Base-by-base conservation (phyloP, 2,797 vertebrate species). In the Spea hammondii region DNA sequence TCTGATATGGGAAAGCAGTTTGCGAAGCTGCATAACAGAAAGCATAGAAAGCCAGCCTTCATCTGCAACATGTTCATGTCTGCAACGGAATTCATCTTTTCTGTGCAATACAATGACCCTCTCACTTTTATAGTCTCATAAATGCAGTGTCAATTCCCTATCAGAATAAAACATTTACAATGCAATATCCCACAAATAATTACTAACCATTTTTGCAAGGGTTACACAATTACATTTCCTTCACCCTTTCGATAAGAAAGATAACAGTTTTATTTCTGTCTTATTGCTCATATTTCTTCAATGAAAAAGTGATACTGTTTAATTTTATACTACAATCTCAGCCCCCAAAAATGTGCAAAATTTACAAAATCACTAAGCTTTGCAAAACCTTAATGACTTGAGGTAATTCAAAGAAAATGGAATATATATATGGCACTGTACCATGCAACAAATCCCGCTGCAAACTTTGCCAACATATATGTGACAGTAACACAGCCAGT, bases 81-180 rank as follows among this genome's bases (percentile, higher is more conserved):
- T 8, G 65, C 4, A 1, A 1, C 9, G 5, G 65, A 0, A 7
- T 1, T 9, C 4, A 3, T 6, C 74, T 51, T 76, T 67, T 49
- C 4, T 64, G 6, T 6, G 10, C 9, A 50, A 6, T 8, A 10
- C 11, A 12, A 14, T 64, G 44, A 74, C 5, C n/a, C 46, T 32
- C 9, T 7, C 68, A 50, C 67, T 76, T 72, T 77, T 81, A 77
- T 77, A 77, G 62, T 0, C 4, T 51, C 12, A 14, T 14, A 32
- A 6, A 12, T 9, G 12, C 9, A n/a, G 44, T 32, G 47, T 46
- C 64, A 51, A 51, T 64, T 62, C 50, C 71, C 68, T 79, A 79
- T 74, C 78, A 65, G 65, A 62, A 14, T n/a, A 65, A 14, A 53
- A 81, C 51, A 72, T 47, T 55, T 48, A 49, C 72, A 8, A 46